Evolutionary conservation across 35 echinoderm and acorn worm species (phyloP).

Genomic region (Hemicentrotus pulcherrimus): DNA sequence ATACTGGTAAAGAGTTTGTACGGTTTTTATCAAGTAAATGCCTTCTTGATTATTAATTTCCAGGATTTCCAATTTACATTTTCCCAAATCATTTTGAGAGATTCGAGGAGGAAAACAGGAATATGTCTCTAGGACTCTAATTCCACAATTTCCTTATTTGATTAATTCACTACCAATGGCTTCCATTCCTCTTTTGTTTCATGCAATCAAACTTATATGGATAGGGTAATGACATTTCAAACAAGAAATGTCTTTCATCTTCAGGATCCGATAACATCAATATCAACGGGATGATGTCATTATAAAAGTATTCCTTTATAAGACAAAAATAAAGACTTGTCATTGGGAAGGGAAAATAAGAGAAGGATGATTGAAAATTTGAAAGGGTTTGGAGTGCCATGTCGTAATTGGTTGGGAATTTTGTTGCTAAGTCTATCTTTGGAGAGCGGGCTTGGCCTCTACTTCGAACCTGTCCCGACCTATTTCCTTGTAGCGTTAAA

Average conservation of each 20-base stretch:
- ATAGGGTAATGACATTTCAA: neutral
- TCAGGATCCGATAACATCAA: neutral
- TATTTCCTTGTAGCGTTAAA: neutral
- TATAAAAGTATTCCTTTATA: neutral
- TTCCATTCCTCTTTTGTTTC: neutral
- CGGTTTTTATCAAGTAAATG: neutral
- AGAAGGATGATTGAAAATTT: neutral
- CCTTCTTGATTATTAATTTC: neutral
- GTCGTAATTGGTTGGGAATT: neutral
- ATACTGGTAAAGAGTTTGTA: neutral
- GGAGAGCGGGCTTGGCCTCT: neutral
- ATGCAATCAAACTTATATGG: neutral
- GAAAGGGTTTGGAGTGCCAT: neutral
- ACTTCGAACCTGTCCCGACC: neutral
- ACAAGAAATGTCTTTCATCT: neutral
- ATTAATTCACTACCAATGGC: neutral
- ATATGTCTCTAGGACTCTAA: neutral
- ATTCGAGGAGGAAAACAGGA: neutral
- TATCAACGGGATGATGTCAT: neutral
- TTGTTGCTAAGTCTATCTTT: neutral
- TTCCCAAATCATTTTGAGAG: neutral
- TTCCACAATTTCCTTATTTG: neutral
- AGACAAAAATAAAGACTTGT: neutral
- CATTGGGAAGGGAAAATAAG: neutral
- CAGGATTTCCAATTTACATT: neutral